Evolutionary conservation across 1,140 invertebrate species (phyloP).

Genomic region (Holotrichia oblita): DNA sequence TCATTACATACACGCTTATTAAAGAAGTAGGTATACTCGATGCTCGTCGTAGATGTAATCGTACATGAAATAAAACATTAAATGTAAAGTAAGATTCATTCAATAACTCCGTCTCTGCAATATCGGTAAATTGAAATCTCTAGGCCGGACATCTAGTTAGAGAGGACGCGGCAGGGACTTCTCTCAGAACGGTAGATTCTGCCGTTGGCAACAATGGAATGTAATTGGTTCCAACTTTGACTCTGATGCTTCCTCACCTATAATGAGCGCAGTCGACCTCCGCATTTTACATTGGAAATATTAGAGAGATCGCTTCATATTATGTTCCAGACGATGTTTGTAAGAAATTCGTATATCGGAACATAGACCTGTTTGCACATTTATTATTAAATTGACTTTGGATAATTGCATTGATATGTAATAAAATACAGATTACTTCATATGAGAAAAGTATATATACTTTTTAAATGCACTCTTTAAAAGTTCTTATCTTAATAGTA

Average conservation of each 20-base stretch:
- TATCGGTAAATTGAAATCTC: conserved; percentile 56
- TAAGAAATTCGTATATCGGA: background rate
- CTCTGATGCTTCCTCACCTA: conserved; percentile 47
- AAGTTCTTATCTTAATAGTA: no score
- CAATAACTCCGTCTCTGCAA: conserved; percentile 11
- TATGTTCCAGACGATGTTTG: background rate
- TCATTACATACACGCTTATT: no score
- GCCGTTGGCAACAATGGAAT: conserved; percentile 56
- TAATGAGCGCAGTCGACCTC: conserved; percentile 50
- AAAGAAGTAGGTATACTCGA: no score
- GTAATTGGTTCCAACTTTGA: conserved; percentile 59
- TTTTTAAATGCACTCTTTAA: no score
- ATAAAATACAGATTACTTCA: no score
- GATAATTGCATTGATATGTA: no score
- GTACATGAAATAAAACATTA: conserved; percentile 11
- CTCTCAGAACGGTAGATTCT: conserved; percentile 48
- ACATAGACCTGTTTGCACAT: no score
- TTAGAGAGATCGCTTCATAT: background rate
- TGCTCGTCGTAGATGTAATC: background rate
- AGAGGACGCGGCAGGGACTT: conserved; percentile 45
- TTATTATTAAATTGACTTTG: no score
- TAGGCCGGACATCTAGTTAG: conserved; percentile 47
- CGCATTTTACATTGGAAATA: conserved; percentile 44
- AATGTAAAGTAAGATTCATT: conserved; percentile 22
- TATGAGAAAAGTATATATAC: no score